A percentile compares a stretch with the other conserved stretches of the same genome.
These are phyloP conservation scores for Epistrophella euchroma DNA, from an alignment of 2,888 invertebrate genomes.

Conservation along the genomic window DNA sequence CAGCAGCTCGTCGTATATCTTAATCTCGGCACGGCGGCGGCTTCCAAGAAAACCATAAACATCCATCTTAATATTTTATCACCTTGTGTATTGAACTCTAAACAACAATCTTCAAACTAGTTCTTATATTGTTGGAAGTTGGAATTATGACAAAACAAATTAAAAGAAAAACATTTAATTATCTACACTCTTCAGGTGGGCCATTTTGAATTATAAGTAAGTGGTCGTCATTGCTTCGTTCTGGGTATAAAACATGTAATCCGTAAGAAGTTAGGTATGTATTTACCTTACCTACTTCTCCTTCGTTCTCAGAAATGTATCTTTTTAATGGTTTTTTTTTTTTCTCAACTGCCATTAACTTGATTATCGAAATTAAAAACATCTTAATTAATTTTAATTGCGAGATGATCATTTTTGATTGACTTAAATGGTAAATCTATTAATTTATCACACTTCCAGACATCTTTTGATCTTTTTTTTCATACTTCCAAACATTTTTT, in stretches of 20 bases:
- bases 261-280: not conserved
- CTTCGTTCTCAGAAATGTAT: not conserved
- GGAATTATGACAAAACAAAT: not conserved
- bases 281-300: too few species aligned
- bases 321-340: not conserved
- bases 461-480: constrained; percentile 3
- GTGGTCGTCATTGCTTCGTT: not conserved
- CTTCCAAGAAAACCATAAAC: constrained; percentile 4
- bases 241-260: not conserved
- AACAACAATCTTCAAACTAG: not conserved
- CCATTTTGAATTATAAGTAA: not conserved
- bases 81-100: not conserved
- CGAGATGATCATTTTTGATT: not conserved
- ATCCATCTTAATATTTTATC: constrained; percentile 11
- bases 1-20: too few species aligned
- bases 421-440: not conserved
- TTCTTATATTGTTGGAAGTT: not conserved
- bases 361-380: not conserved
- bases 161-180: constrained; percentile 9
- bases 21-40: not conserved
- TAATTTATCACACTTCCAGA: constrained; percentile 5
- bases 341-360: not conserved
- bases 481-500: not conserved
- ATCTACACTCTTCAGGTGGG: not conserved
- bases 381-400: not conserved